These are phyloP conservation scores for Ectobius pallidus DNA, from an alignment of 2,888 invertebrate genomes.

Conservation along the genomic window DNA sequence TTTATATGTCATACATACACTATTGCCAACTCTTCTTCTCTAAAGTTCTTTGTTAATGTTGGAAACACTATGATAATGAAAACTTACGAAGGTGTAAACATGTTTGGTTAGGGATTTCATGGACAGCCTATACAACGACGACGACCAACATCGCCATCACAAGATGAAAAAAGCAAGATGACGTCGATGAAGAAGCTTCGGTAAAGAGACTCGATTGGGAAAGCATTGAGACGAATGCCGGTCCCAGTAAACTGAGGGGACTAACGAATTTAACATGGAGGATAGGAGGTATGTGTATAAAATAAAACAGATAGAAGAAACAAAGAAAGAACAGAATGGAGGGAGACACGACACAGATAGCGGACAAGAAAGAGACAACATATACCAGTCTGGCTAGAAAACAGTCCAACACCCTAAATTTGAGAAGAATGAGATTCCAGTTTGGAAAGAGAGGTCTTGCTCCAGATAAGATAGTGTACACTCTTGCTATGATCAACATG, in stretches of 20 bases:
- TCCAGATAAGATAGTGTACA: constrained; percentile 6
- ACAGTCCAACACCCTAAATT: constrained; percentile 4
- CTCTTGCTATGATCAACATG: constrained; percentile 6
- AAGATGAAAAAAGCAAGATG: neutral
- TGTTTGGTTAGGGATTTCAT: no score
- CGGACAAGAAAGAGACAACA: constrained; percentile 7
- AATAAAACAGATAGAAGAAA: constrained; percentile 13
- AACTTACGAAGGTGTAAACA: no score
- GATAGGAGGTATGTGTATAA: constrained; percentile 1
- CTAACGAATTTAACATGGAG: constrained; percentile 21
- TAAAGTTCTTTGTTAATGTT: no score
- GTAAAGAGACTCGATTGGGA: neutral
- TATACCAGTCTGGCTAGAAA: neutral
- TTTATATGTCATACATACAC: no score
- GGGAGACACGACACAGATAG: neutral
- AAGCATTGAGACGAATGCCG: neutral
- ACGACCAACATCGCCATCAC: neutral
- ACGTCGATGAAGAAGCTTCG: constrained; percentile 1
- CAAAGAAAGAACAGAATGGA: constrained; percentile 2
- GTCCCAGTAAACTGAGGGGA: neutral
- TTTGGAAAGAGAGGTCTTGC: neutral
- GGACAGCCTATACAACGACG: neutral
- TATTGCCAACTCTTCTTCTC: no score
- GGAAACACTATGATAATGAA: no score
- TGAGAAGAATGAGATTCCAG: neutral